A percentile compares a stretch with the other conserved stretches of the same genome.
These are phyloP conservation scores for Petrocephalus microphthalmus DNA, from an alignment of 2,113 vertebrate genomes.

Conservation along the genomic window DNA sequence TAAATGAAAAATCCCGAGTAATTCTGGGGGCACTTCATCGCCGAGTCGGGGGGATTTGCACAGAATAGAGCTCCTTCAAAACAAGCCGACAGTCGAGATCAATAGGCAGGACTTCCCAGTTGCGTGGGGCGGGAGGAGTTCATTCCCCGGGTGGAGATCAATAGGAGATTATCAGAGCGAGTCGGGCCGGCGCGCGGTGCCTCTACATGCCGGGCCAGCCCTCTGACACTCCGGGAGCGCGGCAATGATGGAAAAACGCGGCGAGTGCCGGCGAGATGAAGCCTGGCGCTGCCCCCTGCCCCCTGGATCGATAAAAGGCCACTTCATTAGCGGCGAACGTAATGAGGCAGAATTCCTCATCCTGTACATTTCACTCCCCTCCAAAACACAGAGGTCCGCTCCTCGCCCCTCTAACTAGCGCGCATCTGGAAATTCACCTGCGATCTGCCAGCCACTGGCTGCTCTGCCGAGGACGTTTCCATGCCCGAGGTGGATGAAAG, in stretches of 20 bases:
- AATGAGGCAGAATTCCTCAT: not conserved
- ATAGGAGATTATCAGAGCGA: slow-evolving; percentile 38
- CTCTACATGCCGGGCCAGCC: not conserved
- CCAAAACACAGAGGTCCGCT: not conserved
- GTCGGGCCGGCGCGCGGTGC: not conserved
- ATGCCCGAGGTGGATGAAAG: slow-evolving; percentile 5
- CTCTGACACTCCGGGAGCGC: not conserved
- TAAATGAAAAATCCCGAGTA: not conserved
- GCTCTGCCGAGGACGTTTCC: not conserved
- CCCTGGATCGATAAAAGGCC: not conserved
- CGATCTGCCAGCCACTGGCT: not conserved
- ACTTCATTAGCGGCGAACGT: not conserved
- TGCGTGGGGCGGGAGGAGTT: slow-evolving; percentile 31
- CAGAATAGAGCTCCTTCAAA: slow-evolving; percentile 29
- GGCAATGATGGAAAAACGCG: not conserved
- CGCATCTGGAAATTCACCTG: not conserved
- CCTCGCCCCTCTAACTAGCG: not conserved
- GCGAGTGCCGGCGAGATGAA: not conserved
- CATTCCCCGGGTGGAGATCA: slow-evolving; percentile 46
- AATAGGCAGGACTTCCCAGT: slow-evolving; percentile 37
- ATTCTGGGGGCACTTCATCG: not conserved
- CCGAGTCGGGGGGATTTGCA: not conserved
- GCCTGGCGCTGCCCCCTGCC: not conserved
- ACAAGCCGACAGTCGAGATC: slow-evolving; percentile 40
- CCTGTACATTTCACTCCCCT: not conserved